Percentiles rank a stretch among this genome's conserved stretches.
Conservation (phyloP, 2,113 vertebrate genomes). For the Peromyscus californicus region DNA sequence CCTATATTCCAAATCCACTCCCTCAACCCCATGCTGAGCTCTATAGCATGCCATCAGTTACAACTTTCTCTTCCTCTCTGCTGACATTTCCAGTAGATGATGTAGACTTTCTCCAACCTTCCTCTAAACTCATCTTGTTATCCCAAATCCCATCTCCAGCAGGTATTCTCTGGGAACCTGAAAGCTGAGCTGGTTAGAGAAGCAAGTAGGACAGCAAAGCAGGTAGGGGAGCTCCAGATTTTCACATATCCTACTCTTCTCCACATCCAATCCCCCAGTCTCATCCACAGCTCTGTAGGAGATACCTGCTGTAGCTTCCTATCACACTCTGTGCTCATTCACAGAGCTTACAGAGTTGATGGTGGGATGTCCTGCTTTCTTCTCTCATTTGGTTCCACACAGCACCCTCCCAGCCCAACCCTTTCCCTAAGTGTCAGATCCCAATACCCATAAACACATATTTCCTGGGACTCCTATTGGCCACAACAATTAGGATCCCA, state of each 20-base stretch:
- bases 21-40: fast-evolving
- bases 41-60: background rate
- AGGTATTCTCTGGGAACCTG: background rate
- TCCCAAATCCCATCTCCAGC: too few relatives aligned
- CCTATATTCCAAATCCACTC: background rate
- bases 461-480: too few relatives aligned
- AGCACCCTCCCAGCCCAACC: fast-evolving
- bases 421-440: background rate
- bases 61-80: background rate
- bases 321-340: background rate
- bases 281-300: background rate
- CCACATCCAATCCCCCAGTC: too few relatives aligned
- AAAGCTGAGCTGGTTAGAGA: too few relatives aligned
- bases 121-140: background rate
- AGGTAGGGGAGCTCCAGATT: background rate
- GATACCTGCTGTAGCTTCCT: background rate
- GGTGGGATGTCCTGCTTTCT: background rate
- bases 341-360: background rate
- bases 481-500: background rate
- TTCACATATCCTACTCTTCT: background rate
- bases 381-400: background rate
- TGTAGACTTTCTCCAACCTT: background rate
- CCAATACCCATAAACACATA: background rate
- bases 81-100: background rate
- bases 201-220: background rate